phyloP scores from a whole-genome alignment of 2,888 invertebrate species.

The Villa cingulata region DNA sequence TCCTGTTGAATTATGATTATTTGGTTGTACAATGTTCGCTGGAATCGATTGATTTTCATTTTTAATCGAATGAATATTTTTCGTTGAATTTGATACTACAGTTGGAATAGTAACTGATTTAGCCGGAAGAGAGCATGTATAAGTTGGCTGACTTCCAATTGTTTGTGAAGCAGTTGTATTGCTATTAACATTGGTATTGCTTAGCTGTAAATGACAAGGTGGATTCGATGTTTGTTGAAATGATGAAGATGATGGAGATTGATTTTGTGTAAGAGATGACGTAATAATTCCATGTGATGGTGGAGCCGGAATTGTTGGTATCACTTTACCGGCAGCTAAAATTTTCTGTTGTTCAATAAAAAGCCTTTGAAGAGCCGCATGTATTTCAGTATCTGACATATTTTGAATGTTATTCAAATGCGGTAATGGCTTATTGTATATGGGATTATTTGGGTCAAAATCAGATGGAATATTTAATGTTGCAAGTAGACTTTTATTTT shows the following conservation, averaged over 20 bases:
- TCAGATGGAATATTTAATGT: conserved; percentile 30
- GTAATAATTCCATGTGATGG: conserved; percentile 20
- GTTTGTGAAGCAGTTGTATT: background rate
- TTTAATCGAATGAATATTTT: background rate
- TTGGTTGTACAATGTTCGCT: conserved; percentile 33
- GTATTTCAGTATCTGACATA: conserved; percentile 41
- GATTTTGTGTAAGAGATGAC: conserved; percentile 18
- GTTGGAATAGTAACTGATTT: conserved; percentile 15
- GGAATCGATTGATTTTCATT: conserved; percentile 18
- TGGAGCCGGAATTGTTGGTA: conserved; percentile 41
- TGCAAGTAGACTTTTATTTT: conserved; percentile 31
- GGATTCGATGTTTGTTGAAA: background rate
- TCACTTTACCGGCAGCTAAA: conserved; percentile 53
- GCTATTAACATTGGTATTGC: too few species aligned
- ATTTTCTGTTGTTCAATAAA: conserved; percentile 59
- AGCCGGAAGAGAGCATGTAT: conserved; percentile 11
- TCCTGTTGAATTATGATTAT: conserved; percentile 27
- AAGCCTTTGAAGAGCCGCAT: conserved; percentile 43
- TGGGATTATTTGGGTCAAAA: conserved; percentile 29
- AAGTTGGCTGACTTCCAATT: background rate
- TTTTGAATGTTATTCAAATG: conserved; percentile 29
- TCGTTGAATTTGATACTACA: conserved; percentile 6
- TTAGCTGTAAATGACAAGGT: background rate
- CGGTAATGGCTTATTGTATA: conserved; percentile 32
- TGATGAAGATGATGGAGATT: conserved; percentile 5